Evolutionary conservation across 2,888 invertebrate species (phyloP).

Genomic region (Chouioia cunea): DNA sequence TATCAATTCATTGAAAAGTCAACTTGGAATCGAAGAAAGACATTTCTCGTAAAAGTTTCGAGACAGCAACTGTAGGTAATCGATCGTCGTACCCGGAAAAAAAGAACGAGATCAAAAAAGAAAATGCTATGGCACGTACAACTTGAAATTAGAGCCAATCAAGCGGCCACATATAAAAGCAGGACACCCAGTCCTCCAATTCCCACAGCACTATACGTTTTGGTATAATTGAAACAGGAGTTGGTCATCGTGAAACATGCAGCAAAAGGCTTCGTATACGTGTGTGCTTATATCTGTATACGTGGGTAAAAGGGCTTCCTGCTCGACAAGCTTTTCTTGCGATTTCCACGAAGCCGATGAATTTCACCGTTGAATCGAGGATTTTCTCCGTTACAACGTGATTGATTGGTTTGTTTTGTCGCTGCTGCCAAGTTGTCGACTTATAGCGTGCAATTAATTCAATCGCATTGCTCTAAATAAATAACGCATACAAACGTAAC

Average conservation of each 20-base stretch:
- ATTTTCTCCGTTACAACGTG: conserved; percentile 18
- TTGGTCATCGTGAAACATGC: conserved; percentile 21
- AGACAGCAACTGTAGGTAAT: too few species aligned
- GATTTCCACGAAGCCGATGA: conserved; percentile 37
- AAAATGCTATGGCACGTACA: too few species aligned
- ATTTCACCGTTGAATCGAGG: conserved; percentile 20
- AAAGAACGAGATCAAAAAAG: too few species aligned
- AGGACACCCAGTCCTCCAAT: too few species aligned
- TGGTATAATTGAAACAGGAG: conserved; percentile 8
- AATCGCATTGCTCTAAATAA: too few species aligned
- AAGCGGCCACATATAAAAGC: too few species aligned
- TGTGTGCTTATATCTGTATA: not conserved
- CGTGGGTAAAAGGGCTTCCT: conserved; percentile 33
- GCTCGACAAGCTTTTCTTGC: conserved; percentile 43
- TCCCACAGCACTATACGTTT: not conserved
- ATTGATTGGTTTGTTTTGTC: not conserved
- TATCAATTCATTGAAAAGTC: too few species aligned
- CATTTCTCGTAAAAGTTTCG: too few species aligned
- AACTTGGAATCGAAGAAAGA: too few species aligned
- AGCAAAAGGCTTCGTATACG: not conserved
- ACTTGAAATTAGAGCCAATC: too few species aligned
- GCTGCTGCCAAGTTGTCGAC: not conserved
- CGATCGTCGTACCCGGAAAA: too few species aligned
- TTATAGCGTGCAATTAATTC: conserved; percentile 12
- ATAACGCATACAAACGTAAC: too few species aligned